A percentile compares a stretch with the other conserved stretches of the same genome.
phyloP scores from a whole-genome alignment of 2,888 invertebrate species.

The Eurytoma adleriae region DNA sequence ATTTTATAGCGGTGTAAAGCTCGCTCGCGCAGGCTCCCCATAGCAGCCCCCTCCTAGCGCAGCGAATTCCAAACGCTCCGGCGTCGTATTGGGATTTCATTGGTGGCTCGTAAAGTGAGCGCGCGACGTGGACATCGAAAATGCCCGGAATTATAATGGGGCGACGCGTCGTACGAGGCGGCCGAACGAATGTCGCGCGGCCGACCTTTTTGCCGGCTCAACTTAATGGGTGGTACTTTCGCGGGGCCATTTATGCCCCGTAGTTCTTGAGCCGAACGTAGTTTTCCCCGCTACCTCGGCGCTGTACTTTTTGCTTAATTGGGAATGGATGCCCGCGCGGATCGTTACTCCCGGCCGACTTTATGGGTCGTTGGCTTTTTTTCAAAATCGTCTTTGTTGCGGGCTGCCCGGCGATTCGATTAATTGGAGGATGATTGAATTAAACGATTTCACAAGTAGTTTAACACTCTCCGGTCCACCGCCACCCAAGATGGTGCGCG shows the following conservation, averaged over 20 bases:
- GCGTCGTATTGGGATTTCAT: conserved; percentile 32
- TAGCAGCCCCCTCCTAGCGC: conserved; percentile 10
- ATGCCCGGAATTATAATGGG: conserved; percentile 28
- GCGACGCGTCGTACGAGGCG: not conserved
- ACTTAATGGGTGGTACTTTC: not conserved
- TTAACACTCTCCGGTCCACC: too few relatives aligned
- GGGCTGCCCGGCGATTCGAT: too few relatives aligned
- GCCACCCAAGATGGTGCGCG: not conserved
- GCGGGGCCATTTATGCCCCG: too few relatives aligned
- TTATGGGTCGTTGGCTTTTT: too few relatives aligned
- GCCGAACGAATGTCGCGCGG: conserved; percentile 26
- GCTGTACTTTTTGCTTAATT: too few relatives aligned
- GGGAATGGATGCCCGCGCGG: too few relatives aligned
- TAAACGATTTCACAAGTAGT: not conserved
- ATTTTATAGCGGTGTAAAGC: not conserved
- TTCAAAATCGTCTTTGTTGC: too few relatives aligned
- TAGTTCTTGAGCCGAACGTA: too few relatives aligned
- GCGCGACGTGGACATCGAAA: conserved; percentile 1
- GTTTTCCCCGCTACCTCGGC: too few relatives aligned
- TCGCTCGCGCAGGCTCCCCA: not conserved
- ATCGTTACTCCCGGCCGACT: too few relatives aligned
- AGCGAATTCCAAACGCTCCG: conserved; percentile 23
- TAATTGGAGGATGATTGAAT: too few relatives aligned
- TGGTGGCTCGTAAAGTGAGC: conserved; percentile 36
- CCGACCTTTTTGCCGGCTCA: not conserved